Evolutionary conservation across 2,888 invertebrate species (phyloP).

Genomic region (Spodoptera picta): DNA sequence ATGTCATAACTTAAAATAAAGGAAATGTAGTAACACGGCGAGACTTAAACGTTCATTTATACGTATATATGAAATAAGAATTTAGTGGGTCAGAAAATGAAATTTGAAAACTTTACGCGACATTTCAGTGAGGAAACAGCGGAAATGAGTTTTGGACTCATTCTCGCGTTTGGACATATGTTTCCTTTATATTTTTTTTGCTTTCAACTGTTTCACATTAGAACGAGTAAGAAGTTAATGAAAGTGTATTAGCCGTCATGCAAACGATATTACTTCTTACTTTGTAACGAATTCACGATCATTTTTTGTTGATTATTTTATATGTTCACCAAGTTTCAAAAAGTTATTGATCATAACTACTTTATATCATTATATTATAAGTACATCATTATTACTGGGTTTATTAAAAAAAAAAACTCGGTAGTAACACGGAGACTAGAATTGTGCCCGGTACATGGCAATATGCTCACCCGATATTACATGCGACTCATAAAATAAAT

Average conservation of each 20-base stretch:
- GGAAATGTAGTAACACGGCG: constrained; percentile 25
- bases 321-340: too few relatives aligned
- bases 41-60: constrained; percentile 44
- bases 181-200: constrained; percentile 49
- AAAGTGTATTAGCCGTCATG: constrained; percentile 2
- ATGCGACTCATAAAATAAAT: too few relatives aligned
- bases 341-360: too few relatives aligned
- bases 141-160: constrained; percentile 62
- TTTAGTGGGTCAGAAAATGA: constrained; percentile 55
- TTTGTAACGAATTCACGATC: background rate
- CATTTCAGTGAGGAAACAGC: constrained; percentile 36
- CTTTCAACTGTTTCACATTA: constrained; percentile 18
- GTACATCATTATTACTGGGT: too few relatives aligned
- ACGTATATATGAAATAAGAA: constrained; percentile 41
- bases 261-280: background rate
- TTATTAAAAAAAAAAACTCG: too few relatives aligned
- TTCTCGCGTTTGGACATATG: constrained; percentile 51
- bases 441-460: too few relatives aligned
- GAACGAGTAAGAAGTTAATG: constrained; percentile 9
- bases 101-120: constrained; percentile 56
- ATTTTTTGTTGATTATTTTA: too few relatives aligned
- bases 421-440: too few relatives aligned
- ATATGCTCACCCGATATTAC: too few relatives aligned
- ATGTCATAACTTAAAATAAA: background rate
- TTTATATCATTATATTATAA: too few relatives aligned